A percentile compares a stretch with the other conserved stretches of the same genome.
These are phyloP conservation scores for Drosophila sordidula DNA, from an alignment of 2,888 invertebrate species.

Conservation along the genomic window DNA sequence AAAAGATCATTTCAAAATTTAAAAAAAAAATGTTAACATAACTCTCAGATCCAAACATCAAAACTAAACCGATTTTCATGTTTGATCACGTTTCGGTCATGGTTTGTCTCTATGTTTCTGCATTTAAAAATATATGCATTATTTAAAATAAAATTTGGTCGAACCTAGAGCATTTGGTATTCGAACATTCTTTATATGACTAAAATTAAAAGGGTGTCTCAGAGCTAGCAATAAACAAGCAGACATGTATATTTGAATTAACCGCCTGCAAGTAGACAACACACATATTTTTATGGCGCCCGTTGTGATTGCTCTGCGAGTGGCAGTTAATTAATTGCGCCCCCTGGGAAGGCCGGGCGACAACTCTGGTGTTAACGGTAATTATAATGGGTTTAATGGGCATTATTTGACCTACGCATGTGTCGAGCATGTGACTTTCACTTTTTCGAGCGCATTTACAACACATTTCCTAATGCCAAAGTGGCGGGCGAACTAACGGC, in stretches of 20 bases:
- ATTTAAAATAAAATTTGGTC: too few relatives aligned
- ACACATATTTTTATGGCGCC: conserved; percentile 27
- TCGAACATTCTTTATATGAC: too few relatives aligned
- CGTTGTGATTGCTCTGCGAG: conserved; percentile 26
- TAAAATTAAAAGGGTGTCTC: too few relatives aligned
- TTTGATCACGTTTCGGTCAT: background rate
- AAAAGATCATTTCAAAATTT: too few relatives aligned
- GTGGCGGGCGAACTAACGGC: conserved; percentile 14
- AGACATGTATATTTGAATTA: background rate
- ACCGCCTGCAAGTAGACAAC: conserved; percentile 20
- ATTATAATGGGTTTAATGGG: conserved; percentile 19
- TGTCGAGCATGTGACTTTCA: conserved; percentile 18
- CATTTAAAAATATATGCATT: too few relatives aligned
- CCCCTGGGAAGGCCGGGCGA: conserved; percentile 12
- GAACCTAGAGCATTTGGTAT: too few relatives aligned
- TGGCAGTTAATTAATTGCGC: conserved; percentile 51
- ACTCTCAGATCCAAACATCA: too few relatives aligned
- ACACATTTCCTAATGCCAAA: conserved; percentile 21
- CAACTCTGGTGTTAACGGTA: conserved; percentile 21
- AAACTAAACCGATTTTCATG: too few relatives aligned
- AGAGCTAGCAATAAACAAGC: too few relatives aligned
- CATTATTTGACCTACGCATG: conserved; percentile 18
- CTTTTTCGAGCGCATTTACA: conserved; percentile 31
- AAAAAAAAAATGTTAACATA: too few relatives aligned
- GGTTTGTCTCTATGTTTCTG: too few relatives aligned